Percentiles rank a stretch among this genome's conserved stretches.
Evolutionary conservation across 2,888 invertebrate species (phyloP).

Genomic region (Phortica okadai): DNA sequence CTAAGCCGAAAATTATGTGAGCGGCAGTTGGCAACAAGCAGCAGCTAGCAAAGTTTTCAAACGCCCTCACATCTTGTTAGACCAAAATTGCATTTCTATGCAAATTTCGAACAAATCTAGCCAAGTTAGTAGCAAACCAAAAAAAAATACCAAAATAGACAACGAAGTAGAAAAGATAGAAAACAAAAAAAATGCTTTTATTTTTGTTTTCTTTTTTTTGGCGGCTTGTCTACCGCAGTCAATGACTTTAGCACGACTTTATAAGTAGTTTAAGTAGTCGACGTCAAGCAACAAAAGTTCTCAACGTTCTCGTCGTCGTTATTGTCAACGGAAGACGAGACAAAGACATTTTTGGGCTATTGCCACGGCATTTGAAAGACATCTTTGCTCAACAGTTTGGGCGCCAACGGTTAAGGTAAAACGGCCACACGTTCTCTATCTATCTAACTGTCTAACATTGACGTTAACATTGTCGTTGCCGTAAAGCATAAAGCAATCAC

Average conservation of each 20-base stretch:
- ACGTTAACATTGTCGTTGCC: slow-evolving; percentile 24
- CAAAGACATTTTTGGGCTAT: slow-evolving; percentile 16
- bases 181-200: background rate
- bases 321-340: background rate
- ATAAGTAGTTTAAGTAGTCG: slow-evolving; percentile 64
- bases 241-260: slow-evolving; percentile 70
- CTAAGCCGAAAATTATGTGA: slow-evolving; percentile 69
- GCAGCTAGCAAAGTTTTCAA: slow-evolving; percentile 12
- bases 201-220: background rate
- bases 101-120: slow-evolving; percentile 49
- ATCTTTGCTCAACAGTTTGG: slow-evolving; percentile 62
- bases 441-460: background rate
- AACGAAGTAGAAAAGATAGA: background rate
- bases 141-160: background rate
- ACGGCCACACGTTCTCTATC: slow-evolving; percentile 6
- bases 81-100: slow-evolving; percentile 69
- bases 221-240: slow-evolving; percentile 48
- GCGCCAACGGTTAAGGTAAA: slow-evolving; percentile 60
- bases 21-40: slow-evolving; percentile 16
- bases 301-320: background rate
- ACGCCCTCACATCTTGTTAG: slow-evolving; percentile 45
- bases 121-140: background rate
- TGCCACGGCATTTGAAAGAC: slow-evolving; percentile 1
- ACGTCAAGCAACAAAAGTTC: slow-evolving; percentile 25
- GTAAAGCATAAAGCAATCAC: slow-evolving; percentile 67